These are phyloP conservation scores for Tetranychus cinnabarinus DNA, from an alignment of 1,140 invertebrate genomes.

Conservation along the genomic window DNA sequence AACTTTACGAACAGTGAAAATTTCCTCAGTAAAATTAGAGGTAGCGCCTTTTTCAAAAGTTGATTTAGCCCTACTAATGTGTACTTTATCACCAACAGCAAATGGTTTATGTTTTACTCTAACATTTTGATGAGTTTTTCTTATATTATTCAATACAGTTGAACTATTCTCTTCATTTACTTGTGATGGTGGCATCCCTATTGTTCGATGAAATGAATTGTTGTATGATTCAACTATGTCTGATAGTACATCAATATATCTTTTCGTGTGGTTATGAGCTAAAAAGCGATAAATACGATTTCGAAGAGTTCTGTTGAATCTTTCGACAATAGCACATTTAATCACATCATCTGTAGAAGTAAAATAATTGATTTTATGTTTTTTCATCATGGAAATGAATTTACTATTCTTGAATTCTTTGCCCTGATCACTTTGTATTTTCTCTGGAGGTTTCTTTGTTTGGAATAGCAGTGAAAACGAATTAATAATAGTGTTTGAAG, in stretches of 20 bases:
- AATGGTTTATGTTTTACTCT: neutral
- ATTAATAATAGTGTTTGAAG: neutral
- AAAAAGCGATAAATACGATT: conserved; percentile 23
- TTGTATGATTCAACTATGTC: conserved; percentile 23
- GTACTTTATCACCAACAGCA: neutral
- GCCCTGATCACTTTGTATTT: conserved; percentile 5
- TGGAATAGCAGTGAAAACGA: too few species aligned
- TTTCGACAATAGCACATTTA: conserved; percentile 25
- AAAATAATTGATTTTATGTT: conserved; percentile 19
- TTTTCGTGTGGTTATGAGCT: conserved; percentile 19
- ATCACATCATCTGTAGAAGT: conserved; percentile 18
- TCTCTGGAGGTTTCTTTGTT: neutral
- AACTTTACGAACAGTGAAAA: neutral
- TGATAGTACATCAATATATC: conserved; percentile 20
- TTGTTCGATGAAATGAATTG: conserved; percentile 21
- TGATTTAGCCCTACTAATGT: neutral
- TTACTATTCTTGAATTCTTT: conserved; percentile 6
- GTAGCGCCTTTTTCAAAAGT: neutral
- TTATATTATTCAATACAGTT: neutral
- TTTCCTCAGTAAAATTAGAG: neutral
- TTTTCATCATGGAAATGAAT: conserved; percentile 15
- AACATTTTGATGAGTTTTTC: neutral
- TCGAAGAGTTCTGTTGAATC: conserved; percentile 25
- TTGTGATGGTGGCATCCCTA: conserved; percentile 18
- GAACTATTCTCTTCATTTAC: neutral